A percentile compares a stretch with the other conserved stretches of the same genome.
Conservation (phyloP, 2,888 invertebrate genomes). For the Lasius platythorax region DNA sequence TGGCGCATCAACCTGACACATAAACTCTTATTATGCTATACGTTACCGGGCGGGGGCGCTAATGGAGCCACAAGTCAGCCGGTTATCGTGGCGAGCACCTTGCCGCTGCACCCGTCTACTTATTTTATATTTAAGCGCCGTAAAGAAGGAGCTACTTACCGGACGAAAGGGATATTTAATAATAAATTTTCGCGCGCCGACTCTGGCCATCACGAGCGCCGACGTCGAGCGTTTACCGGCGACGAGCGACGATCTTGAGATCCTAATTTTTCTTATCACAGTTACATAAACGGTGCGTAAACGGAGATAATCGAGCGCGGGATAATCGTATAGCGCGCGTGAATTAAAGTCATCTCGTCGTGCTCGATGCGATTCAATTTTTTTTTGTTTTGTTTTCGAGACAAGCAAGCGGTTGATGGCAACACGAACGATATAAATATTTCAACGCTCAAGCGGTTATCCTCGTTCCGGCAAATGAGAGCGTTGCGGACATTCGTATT, state of each 20-base stretch:
- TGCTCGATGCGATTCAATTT: slow-evolving; percentile 26
- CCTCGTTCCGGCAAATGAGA: background rate
- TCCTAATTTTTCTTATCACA: slow-evolving; percentile 35
- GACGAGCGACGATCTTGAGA: slow-evolving; percentile 54
- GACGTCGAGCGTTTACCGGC: slow-evolving; percentile 38
- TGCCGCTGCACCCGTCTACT: slow-evolving; percentile 81
- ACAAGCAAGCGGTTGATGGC: slow-evolving; percentile 2
- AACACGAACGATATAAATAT: slow-evolving; percentile 45
- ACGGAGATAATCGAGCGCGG: slow-evolving; percentile 26
- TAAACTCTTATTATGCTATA: slow-evolving; percentile 86
- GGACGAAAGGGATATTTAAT: slow-evolving; percentile 83
- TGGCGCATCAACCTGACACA: slow-evolving; percentile 86
- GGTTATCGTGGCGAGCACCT: slow-evolving; percentile 82
- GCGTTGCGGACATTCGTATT: slow-evolving; percentile 16
- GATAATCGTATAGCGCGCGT: background rate
- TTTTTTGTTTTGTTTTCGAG: slow-evolving; percentile 12
- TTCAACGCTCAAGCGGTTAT: slow-evolving; percentile 26
- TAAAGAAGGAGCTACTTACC: slow-evolving; percentile 85
- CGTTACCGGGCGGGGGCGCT: slow-evolving; percentile 84
- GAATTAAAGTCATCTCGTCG: slow-evolving; percentile 11
- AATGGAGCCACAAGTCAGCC: slow-evolving; percentile 86
- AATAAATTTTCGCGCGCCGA: slow-evolving; percentile 77
- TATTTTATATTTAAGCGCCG: slow-evolving; percentile 86
- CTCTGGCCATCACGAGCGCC: slow-evolving; percentile 56
- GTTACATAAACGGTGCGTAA: background rate